Conservation (phyloP, 1,140 invertebrate species). For the Prorops nasuta region DNA sequence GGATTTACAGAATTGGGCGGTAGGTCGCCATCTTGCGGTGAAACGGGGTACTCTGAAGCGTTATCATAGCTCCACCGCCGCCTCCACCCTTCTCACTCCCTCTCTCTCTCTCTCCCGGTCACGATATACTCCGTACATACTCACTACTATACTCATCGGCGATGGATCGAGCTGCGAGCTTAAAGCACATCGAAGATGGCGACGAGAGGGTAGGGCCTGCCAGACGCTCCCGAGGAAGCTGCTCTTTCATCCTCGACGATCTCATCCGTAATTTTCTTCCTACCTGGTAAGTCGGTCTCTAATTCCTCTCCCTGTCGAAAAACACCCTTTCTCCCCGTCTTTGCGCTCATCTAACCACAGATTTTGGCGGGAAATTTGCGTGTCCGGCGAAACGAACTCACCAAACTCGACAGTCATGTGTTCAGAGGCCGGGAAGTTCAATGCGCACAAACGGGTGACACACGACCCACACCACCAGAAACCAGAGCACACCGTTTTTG, state of each 20-base stretch:
- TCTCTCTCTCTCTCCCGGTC: no score
- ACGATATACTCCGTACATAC: no score
- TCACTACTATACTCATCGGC: no score
- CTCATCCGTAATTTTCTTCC: neutral
- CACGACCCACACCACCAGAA: neutral
- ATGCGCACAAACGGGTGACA: conserved; percentile 48
- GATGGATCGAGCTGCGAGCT: no score
- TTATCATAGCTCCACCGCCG: no score
- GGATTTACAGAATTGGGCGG: no score
- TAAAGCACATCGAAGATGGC: conserved; percentile 47
- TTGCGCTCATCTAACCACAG: no score
- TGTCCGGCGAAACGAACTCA: neutral
- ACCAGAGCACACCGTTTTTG: no score
- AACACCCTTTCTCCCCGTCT: neutral
- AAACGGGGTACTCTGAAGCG: no score
- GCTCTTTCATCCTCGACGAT: neutral
- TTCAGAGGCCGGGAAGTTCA: conserved; percentile 45
- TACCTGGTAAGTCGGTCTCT: neutral
- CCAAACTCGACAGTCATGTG: neutral
- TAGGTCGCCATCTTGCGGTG: no score
- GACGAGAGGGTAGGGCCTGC: conserved; percentile 43
- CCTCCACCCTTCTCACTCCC: no score
- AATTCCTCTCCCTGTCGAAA: neutral
- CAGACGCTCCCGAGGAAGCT: conserved; percentile 34
- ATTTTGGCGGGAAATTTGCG: neutral